Base-by-base conservation (phyloP, 2,888 invertebrate genomes). In the Phyto melanocephala region DNA sequence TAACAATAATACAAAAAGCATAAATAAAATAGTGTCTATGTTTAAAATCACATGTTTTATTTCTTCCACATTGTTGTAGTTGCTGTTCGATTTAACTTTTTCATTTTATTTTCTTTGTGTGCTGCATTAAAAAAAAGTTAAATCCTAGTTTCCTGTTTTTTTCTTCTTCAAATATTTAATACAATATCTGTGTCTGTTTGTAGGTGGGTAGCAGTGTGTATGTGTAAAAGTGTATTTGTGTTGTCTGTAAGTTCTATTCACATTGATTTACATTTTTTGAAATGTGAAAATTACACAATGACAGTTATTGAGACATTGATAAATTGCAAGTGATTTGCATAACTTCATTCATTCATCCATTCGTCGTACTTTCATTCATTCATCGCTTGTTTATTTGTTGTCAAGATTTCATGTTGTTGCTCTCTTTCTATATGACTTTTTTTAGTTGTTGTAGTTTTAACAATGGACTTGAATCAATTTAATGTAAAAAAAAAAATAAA, bases 281-380 rank as follows among this genome's bases (percentile, higher is more conserved):
- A 83, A 83, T 84, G 84, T 84, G 84, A 82, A 80, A 84, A 84
- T 84, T 80, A 82, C 84, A 84, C 77, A 80, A 70, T 82, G 84
- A 82, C 84, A 84, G 84, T 74, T 79, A 84, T 82, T 78, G 82
- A 82, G 82, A 76, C 83, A 70, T 82, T 82, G 82, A 82, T 82
- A 82, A 82, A 82, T 82, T 82, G 82, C 75, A 79, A 82, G 67
- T 76, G 82, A 82, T 82, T 82, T 82, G 79, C 75, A 82, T 82
- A 82, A 82, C 79, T 79, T 79, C 67, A 75, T 82, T 79, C 79
- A 82, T 75, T 68, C 67, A 65, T 58, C 17, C 60, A 67, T 60
- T 54, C 11, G 20, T 70, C 24, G 47, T 35, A 45, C 45, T 42
- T 42, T 58, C 45, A 63, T 54, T 42, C 42, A 47, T 67, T 77